Evolutionary conservation across 2,113 vertebrate genomes (phyloP), one percentile per base, ranked within the genome.

Genomic region (Hirundichthys speculiger): DNA sequence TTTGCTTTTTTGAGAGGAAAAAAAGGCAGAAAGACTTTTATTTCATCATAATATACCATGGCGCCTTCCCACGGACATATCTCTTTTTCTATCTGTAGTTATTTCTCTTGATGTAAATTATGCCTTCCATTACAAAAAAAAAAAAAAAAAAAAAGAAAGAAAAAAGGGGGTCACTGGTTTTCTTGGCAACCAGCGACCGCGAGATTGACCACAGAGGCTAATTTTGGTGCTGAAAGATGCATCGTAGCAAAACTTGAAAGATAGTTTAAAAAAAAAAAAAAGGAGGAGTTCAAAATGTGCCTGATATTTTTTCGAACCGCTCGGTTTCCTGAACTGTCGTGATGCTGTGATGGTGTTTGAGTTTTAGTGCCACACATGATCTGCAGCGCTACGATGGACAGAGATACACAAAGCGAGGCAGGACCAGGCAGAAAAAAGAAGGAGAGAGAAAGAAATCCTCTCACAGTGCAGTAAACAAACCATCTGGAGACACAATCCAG

Each of bases 21-120:
- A n/a, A 89, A 86, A 78, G 72, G 68, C 22, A 18, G 59, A 64
- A 72, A 60, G 64, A 85, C 73, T 61, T 91, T 91, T 66, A 80
- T 85, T 90, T 88, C 82, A 86, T 88, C 66, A 64, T 81, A 75
- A 60, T 62, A 86, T 87, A 88, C 73, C 86, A 88, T 86, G 89
- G 84, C 88, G 73, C 85, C 88, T 91, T 90, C 86, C 76, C 84
- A 87, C 85, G 55, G 80, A 89, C 87, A 89, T 85, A 86, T 90
- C 85, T 89, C 52, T 58, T 75, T 89, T 86, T 89, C 84, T 86
- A 89, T 76, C 50, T 86, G 82, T 79, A 79, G 43, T 83, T 86
- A 77, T 84, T 85, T 88, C 71, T 90, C 83, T 89, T 85, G 74
- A 85, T 85, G 86, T 77, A 58, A 89, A 87, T 83, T 69, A 79